Base-by-base conservation (phyloP, 2,113 vertebrate species). In the Sisor rabdophorus region DNA sequence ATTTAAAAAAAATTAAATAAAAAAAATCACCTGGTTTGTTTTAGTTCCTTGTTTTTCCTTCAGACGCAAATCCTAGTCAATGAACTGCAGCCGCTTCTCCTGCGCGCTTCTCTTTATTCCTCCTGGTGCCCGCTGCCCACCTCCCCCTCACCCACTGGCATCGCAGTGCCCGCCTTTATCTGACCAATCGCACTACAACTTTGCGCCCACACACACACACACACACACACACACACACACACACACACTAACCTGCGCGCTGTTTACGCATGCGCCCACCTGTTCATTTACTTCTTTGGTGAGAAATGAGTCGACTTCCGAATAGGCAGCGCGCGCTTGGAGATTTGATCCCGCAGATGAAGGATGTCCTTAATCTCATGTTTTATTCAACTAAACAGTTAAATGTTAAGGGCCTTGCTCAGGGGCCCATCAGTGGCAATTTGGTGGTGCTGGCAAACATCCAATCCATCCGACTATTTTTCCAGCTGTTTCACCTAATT, bases 101-200 rank as follows among this genome's bases (percentile, higher is more conserved):
- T 84, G 78, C 60, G 63, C 60, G 73, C 73, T 77, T 76, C 76
- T 86, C 83, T 79, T 81, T 82, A 83, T 84, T 85, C 68, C 60
- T 73, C 76, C 80, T 32, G 47, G 63, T 82, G 82, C 86, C 73
- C 32, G 79, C 71, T 74, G 84, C 80, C 80, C 81, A 48, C 77
- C 16, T 59, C 74, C 36, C 79, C 87, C 86, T 88, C 87, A 87
- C 82, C 36, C 75, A 80, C 64, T 77, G 76, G 79, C 84, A 89
- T 89, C 86, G 83, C 52, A 85, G 81, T 81, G 26, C 73, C 84
- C 77, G 74, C 79, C 77, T 48, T 59, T 20, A 24, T 47, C 60
- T 80, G 85, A 84, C 89, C 90, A 91, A 91, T 91, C 76, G 84
- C 88, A 88, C 77, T 70, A 54, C 73, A 10, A 40, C 52, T 85